Evolutionary conservation across 35 echinoderm and acorn worm species (phyloP), one percentile per base, ranked within the genome.

Genomic region (Eucidaris tribuloides): DNA sequence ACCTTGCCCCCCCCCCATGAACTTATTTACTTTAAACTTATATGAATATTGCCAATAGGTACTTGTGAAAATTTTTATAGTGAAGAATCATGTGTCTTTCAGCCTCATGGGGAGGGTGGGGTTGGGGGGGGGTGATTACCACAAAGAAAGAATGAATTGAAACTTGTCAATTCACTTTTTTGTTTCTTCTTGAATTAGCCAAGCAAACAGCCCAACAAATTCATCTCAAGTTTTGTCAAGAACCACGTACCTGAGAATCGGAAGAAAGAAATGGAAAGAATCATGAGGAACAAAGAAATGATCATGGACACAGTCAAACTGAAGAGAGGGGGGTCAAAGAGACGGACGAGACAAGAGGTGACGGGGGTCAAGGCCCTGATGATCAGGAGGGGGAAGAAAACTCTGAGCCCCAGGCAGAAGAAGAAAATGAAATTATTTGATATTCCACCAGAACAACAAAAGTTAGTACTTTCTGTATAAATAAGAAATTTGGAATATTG

Each of bases 401-500:
- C 18, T 25, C 45, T 48, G 31, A 79, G 49, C 27, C 22, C n/a
- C 7, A n/a, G 77, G 18, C 43, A 79, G 49, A 79, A 79, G 27
- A 54, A 27, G 44, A 25, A 88, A 38, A 11, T 88, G 57, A 88
- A 71, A 14, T 30, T 88, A 19, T 66, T 65, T 46, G 76, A 88
- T 7, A 88, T 88, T 24, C 85, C 85, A 36, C 54, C 55, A 62
- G 85, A 88, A 22, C 76, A 80, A 46, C 85, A 87, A 65, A 87
- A 60, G 85, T 87, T 28, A 77, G 70, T 35, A 40, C 35, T 13
- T 35, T 33, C 5, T 60, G 54, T 34, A 24, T 59, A 23, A 19
- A 7, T 58, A 23, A 19, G 3, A 4, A 27, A 4, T 58, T 4
- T 27, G 5, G 5, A 0, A 0, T 58, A 58, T 7, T 5, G 55